Evolutionary conservation across 2,888 invertebrate species (phyloP).

Genomic region (Heliconius erato): DNA sequence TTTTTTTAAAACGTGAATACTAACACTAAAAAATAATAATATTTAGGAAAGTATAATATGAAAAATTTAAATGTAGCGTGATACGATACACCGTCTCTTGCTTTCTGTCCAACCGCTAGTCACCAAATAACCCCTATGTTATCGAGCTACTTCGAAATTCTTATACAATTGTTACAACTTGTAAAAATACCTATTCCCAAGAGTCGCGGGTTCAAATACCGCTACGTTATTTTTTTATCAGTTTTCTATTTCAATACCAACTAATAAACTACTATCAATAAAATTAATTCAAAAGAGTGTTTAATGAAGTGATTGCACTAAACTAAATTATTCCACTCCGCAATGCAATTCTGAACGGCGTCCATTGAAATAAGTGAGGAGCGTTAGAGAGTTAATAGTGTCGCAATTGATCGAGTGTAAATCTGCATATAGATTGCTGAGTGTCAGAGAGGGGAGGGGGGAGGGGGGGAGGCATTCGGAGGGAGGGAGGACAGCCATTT

Average conservation of each 20-base stretch:
- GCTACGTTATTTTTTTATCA: not conserved
- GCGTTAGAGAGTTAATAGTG: slow-evolving; percentile 39
- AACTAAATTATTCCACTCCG: slow-evolving; percentile 22
- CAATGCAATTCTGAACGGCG: slow-evolving; percentile 27
- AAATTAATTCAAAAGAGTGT: slow-evolving; percentile 1
- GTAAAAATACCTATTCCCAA: not conserved
- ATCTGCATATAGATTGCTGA: slow-evolving; percentile 54
- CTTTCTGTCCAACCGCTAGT: not conserved
- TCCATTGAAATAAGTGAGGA: slow-evolving; percentile 39
- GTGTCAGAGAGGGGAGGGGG: slow-evolving; percentile 40
- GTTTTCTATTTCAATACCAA: not conserved
- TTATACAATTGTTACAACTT: not conserved
- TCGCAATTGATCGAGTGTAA: slow-evolving; percentile 42
- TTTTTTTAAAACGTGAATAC: too few species aligned
- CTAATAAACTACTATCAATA: not conserved
- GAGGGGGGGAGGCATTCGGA: too few species aligned
- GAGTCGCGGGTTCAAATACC: not conserved
- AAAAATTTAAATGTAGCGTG: too few species aligned
- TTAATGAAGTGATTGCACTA: slow-evolving; percentile 19
- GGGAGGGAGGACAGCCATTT: slow-evolving; percentile 10
- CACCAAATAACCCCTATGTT: too few species aligned
- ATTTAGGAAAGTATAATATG: too few species aligned
- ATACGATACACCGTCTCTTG: not conserved
- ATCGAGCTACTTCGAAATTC: not conserved
- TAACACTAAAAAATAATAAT: too few species aligned